These are phyloP conservation scores for Atlantisia rogersi DNA, from an alignment of 2,113 vertebrate genomes.

Conservation along the genomic window DNA sequence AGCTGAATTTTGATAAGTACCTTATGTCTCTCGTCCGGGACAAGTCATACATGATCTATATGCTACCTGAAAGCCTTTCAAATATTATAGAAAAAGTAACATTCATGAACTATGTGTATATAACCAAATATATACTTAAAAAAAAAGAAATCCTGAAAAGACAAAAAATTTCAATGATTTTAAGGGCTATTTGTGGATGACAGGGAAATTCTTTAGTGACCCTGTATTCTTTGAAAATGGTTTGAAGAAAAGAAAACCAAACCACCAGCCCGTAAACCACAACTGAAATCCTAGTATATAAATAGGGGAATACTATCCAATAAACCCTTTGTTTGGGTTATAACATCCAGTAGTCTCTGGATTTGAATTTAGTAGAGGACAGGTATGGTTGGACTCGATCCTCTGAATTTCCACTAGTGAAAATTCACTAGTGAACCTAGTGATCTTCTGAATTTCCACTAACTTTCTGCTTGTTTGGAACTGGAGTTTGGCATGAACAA, in stretches of 20 bases:
- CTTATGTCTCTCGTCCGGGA: slow-evolving; percentile 15
- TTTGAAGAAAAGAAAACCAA: not conserved
- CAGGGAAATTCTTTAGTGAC: not conserved
- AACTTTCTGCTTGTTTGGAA: not conserved
- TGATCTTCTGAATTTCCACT: not conserved
- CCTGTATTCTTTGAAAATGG: not conserved
- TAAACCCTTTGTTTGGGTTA: not conserved
- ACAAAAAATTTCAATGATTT: not conserved
- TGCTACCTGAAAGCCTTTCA: slow-evolving; percentile 2
- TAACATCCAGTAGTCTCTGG: not conserved
- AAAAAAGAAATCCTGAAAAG: slow-evolving; percentile 2
- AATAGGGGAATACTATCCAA: not conserved
- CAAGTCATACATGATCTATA: slow-evolving; percentile 20
- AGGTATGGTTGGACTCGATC: too few relatives aligned
- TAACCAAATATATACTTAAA: not conserved
- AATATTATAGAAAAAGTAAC: not conserved
- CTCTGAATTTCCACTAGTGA: not conserved
- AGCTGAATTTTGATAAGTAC: slow-evolving; percentile 49
- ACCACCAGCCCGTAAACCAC: not conserved
- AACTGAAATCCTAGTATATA: not conserved
- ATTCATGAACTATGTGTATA: not conserved
- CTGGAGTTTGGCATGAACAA: not conserved
- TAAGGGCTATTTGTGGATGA: not conserved
- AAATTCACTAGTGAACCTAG: too few relatives aligned
- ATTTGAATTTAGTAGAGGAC: not conserved